Conservation (phyloP, 2,113 vertebrate genomes). For the Elephas maximus region DNA sequence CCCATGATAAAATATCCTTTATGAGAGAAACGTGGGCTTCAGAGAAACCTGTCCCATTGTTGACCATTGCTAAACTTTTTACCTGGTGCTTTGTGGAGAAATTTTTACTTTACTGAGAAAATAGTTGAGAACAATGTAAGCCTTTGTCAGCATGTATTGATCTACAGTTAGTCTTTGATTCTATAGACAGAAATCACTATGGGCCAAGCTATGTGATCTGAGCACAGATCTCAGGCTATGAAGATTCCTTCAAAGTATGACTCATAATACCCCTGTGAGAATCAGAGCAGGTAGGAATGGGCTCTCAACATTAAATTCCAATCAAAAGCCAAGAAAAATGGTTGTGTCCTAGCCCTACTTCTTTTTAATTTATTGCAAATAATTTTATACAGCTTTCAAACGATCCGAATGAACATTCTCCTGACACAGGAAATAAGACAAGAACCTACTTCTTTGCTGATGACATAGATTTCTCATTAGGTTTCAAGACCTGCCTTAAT, state of each 20-base stretch:
- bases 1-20: constrained; percentile 45
- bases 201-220: constrained; percentile 78
- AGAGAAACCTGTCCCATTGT: constrained; percentile 57
- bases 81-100: constrained; percentile 64
- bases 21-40: constrained; percentile 31
- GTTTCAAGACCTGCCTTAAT: constrained; percentile 58
- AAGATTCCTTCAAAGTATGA: constrained; percentile 73
- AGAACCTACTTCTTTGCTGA: constrained; percentile 60
- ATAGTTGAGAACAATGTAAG: constrained; percentile 78
- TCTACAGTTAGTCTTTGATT: constrained; percentile 81
- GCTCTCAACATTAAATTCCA: constrained; percentile 63
- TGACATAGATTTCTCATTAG: constrained; percentile 76
- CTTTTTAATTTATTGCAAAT: constrained; percentile 75
- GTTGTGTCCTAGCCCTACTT: constrained; percentile 31
- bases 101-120: constrained; percentile 71
- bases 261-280: constrained; percentile 65
- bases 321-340: constrained; percentile 61
- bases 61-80: constrained; percentile 74
- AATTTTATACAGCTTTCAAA: constrained; percentile 61
- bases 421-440: constrained; percentile 69
- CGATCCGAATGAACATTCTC: constrained; percentile 60
- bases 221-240: constrained; percentile 74
- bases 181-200: constrained; percentile 70
- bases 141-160: constrained; percentile 78
- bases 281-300: constrained; percentile 63